These are phyloP conservation scores for Drosophila kanapiae DNA, from an alignment of 1,140 invertebrate genomes.

Conservation along the genomic window DNA sequence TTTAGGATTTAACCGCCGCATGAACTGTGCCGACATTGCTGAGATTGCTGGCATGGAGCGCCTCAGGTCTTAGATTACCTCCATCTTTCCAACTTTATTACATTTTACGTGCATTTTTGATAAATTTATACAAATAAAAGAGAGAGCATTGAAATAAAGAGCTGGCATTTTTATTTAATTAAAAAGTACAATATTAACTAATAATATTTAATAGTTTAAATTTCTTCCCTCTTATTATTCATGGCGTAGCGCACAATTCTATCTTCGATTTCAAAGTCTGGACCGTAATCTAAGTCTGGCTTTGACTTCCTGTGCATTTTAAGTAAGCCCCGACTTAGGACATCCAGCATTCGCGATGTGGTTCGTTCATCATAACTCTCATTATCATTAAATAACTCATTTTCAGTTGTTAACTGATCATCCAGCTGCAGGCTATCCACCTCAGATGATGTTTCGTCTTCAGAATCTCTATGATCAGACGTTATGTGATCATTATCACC, in stretches of 20 bases:
- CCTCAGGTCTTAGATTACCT: not conserved
- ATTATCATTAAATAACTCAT: not conserved
- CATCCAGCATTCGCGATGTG: constrained; percentile 5
- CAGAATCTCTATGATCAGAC: not conserved
- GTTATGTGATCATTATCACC: constrained; percentile 13
- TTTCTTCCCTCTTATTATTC: constrained; percentile 28
- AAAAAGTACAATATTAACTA: no score
- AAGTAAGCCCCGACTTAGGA: not conserved
- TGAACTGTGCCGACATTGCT: constrained; percentile 39
- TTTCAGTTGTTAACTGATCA: constrained; percentile 5
- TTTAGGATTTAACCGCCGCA: constrained; percentile 18
- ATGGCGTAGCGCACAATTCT: constrained; percentile 37
- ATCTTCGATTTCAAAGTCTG: constrained; percentile 35
- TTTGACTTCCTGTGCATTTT: not conserved
- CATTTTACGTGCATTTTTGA: not conserved
- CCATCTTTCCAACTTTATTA: not conserved
- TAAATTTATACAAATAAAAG: constrained; percentile 19
- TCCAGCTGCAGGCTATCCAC: not conserved
- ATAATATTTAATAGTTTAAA: not conserved
- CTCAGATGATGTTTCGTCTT: not conserved
- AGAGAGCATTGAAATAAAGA: constrained; percentile 41
- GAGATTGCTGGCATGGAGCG: constrained; percentile 20
- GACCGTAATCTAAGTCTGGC: not conserved
- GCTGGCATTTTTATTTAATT: not conserved
- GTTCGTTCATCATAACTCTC: not conserved